Percentiles rank a stretch among this genome's conserved stretches.
phyloP scores from a whole-genome alignment of 2,888 invertebrate species.

The Xylophagus ater region DNA sequence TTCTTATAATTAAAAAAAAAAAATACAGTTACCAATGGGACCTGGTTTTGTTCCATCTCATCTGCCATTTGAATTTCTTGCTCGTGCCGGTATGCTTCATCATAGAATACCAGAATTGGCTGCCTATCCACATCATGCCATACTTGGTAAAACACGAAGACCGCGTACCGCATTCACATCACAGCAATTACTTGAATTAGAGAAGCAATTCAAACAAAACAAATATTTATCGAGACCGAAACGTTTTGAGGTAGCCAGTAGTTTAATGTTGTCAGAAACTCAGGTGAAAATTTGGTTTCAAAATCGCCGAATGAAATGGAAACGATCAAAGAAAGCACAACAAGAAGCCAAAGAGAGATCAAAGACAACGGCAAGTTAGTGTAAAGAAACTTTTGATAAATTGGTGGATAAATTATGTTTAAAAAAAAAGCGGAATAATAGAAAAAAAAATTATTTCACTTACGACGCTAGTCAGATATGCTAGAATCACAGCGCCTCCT shows the following conservation, averaged over 20 bases:
- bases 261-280: conserved; percentile 94
- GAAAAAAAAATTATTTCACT: conserved; percentile 6
- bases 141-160: conserved; percentile 75
- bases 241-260: conserved; percentile 96
- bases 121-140: conserved; percentile 64
- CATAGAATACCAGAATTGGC: conserved; percentile 76
- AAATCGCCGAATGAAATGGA: conserved; percentile 98
- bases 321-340: conserved; percentile 91
- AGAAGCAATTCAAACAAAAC: conserved; percentile 97
- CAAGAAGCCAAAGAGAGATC: conserved; percentile 61
- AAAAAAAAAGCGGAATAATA: background rate
- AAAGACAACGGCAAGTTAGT: conserved; percentile 20
- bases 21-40: conserved; percentile 38
- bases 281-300: conserved; percentile 99
- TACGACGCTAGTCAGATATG: conserved; percentile 15
- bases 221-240: conserved; percentile 97
- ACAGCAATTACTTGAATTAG: conserved; percentile 92
- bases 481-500: background rate
- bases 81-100: conserved; percentile 85
- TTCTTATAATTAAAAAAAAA: too few species aligned
- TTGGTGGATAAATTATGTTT: conserved; percentile 1
- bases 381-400: background rate
- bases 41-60: conserved; percentile 42
- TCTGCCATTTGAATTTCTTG: conserved; percentile 69
- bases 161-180: conserved; percentile 95